phyloP scores from a whole-genome alignment of 2,888 invertebrate species.

The Microchrysa polita region DNA sequence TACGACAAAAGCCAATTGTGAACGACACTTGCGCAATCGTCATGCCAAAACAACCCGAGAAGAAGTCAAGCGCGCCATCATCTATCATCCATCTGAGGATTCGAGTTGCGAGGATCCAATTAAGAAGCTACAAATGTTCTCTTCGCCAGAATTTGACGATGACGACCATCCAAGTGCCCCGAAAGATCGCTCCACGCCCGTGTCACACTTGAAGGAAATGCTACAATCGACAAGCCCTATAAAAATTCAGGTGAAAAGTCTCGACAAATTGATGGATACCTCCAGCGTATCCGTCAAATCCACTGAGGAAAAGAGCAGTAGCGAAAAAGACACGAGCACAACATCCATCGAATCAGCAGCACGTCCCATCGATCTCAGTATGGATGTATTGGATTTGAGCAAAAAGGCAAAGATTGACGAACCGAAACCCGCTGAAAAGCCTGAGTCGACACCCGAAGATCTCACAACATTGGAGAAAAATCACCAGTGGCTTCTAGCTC shows the following conservation, averaged over 20 bases:
- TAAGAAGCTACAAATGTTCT: slow-evolving; percentile 68
- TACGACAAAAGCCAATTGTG: slow-evolving; percentile 97
- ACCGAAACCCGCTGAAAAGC: slow-evolving; percentile 51
- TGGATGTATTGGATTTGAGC: slow-evolving; percentile 84
- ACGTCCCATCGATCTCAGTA: slow-evolving; percentile 76
- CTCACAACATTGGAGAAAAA: slow-evolving; percentile 67
- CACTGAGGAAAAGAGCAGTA: slow-evolving; percentile 42
- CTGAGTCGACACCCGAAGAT: slow-evolving; percentile 53
- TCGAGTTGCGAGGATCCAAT: slow-evolving; percentile 78
- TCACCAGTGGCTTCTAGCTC: slow-evolving; percentile 70
- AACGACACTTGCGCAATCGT: slow-evolving; percentile 90
- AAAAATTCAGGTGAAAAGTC: slow-evolving; percentile 71
- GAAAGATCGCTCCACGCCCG: slow-evolving; percentile 61
- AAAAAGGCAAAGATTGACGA: slow-evolving; percentile 70
- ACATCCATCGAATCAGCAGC: slow-evolving; percentile 64
- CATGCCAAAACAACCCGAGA: slow-evolving; percentile 87
- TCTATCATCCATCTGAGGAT: slow-evolving; percentile 87
- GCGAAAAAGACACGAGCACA: slow-evolving; percentile 60
- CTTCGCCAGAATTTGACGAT: slow-evolving; percentile 67
- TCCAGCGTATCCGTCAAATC: slow-evolving; percentile 44
- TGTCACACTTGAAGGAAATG: slow-evolving; percentile 66
- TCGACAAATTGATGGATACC: slow-evolving; percentile 69
- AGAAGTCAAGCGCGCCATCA: slow-evolving; percentile 88
- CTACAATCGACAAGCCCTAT: slow-evolving; percentile 67
- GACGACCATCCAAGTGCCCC: slow-evolving; percentile 58